phyloP scores from a whole-genome alignment of 2,888 invertebrate genomes.

The Nasonia oneida region DNA sequence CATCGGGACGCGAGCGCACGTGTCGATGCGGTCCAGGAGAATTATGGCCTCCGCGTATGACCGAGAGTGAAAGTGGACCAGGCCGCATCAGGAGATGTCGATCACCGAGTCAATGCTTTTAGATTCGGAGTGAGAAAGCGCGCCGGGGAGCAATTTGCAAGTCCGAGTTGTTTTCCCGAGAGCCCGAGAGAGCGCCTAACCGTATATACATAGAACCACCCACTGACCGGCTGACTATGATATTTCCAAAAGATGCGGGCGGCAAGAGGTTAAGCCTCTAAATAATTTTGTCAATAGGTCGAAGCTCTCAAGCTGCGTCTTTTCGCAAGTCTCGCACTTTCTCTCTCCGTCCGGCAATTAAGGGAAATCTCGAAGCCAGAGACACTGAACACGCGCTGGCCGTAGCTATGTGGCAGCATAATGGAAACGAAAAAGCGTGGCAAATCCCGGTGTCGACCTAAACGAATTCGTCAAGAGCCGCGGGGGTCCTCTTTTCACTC shows the following conservation, averaged over 20 bases:
- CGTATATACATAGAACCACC: slow-evolving; percentile 20
- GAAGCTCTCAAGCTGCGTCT: background rate
- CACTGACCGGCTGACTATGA: slow-evolving; percentile 50
- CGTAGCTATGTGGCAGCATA: slow-evolving; percentile 7
- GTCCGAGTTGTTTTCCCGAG: too few species aligned
- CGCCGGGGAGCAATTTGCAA: background rate
- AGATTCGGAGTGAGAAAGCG: background rate
- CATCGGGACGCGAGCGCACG: slow-evolving; percentile 59
- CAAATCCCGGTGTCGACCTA: slow-evolving; percentile 74
- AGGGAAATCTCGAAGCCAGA: slow-evolving; percentile 43
- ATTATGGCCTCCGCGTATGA: background rate
- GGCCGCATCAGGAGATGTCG: background rate
- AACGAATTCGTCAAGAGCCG: slow-evolving; percentile 74
- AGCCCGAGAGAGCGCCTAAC: background rate
- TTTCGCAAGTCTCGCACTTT: slow-evolving; percentile 9
- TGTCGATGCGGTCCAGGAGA: slow-evolving; percentile 40
- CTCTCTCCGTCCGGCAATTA: slow-evolving; percentile 51
- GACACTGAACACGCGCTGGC: slow-evolving; percentile 25
- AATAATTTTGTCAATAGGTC: slow-evolving; percentile 60
- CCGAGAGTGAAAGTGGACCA: slow-evolving; percentile 32
- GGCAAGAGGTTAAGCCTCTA: slow-evolving; percentile 49
- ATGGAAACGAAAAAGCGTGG: slow-evolving; percentile 72
- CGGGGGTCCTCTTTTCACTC: slow-evolving; percentile 63
- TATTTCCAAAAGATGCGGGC: slow-evolving; percentile 47
- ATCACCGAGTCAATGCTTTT: background rate